Conservation (phyloP, 2,797 vertebrate species). For the Crotalus adamanteus region DNA sequence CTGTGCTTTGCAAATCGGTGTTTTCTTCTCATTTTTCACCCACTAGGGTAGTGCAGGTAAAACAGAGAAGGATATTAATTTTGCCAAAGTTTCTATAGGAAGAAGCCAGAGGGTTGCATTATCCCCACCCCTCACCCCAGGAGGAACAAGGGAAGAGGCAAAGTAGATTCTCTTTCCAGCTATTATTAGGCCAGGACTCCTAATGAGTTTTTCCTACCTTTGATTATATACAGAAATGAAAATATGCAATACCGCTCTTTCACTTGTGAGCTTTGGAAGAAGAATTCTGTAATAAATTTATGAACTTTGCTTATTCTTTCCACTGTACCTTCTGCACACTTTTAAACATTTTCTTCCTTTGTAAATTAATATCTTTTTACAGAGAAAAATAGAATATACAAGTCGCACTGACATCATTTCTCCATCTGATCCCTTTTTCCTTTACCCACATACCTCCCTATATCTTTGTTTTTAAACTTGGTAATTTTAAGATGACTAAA, state of each 20-base stretch:
- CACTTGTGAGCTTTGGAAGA: not conserved
- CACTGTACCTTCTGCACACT: not conserved
- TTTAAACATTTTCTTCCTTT: not conserved
- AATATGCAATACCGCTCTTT: not conserved
- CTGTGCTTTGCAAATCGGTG: not conserved
- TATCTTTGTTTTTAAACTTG: not conserved
- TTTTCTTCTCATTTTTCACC: not conserved
- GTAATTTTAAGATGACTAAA: not conserved
- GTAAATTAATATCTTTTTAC: not conserved
- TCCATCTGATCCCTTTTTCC: not conserved
- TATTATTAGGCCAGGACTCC: not conserved
- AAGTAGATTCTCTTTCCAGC: not conserved
- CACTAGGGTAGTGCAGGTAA: not conserved
- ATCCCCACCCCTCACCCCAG: not conserved
- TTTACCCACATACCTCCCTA: not conserved
- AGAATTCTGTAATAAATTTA: not conserved
- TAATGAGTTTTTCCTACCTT: not conserved
- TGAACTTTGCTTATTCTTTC: not conserved
- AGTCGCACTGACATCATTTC: not conserved
- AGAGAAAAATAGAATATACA: not conserved
- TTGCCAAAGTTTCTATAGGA: not conserved
- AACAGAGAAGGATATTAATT: not conserved
- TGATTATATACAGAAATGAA: not conserved
- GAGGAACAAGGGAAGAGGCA: not conserved
- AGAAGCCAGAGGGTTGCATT: not conserved